Evolutionary conservation across 2,888 invertebrate genomes (phyloP), one percentile per base, ranked within the genome.

Genomic region (Melanostoma scalare): DNA sequence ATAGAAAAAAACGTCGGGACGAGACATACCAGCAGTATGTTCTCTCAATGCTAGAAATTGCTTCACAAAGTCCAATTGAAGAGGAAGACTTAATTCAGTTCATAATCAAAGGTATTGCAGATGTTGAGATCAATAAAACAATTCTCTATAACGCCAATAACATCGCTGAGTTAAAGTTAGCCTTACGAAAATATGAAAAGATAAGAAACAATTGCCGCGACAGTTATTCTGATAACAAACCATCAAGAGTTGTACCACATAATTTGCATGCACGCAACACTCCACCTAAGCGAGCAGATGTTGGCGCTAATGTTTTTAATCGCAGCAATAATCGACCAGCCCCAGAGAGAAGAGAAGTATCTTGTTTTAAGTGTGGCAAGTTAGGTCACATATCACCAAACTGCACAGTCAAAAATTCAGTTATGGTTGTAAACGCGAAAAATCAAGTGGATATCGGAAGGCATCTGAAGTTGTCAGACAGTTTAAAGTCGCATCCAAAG

Each of bases 321-420:
- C 46, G 46, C 20, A 68, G 6, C 8, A 68, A 8, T 46, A 6
- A 4, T 46, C 55, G 42, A 31, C 52, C 6, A 31, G 3, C 0
- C 6, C 3, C 6, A 9, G 48, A 35, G 40, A 35, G n/a, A 30
- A 40, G 38, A 60, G 42, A 69, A 35, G 40, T 40, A 40, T 40
- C 68, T 3, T 80, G 74, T 10, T 80, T 52, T 33, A 68, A 73
- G 40, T 69, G 79, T 30, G 63, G 74, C 48, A 44, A 63, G 6
- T 36, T 35, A 44, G 69, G 56, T 2, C 79, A 80, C n/a, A 67
- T 71, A 36, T 44, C 72, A 3, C 36, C 50, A 8, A 46, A 53
- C 38, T 78, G 78, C 48, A 31, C 38, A 3, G 9, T 3, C 4
- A 48, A 38, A 40, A 63, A 53, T 9, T 6, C 61, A 46, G 69